These are phyloP conservation scores for Otolemur crassicaudatus DNA, from an alignment of 2,797 vertebrate genomes.

Conservation along the genomic window DNA sequence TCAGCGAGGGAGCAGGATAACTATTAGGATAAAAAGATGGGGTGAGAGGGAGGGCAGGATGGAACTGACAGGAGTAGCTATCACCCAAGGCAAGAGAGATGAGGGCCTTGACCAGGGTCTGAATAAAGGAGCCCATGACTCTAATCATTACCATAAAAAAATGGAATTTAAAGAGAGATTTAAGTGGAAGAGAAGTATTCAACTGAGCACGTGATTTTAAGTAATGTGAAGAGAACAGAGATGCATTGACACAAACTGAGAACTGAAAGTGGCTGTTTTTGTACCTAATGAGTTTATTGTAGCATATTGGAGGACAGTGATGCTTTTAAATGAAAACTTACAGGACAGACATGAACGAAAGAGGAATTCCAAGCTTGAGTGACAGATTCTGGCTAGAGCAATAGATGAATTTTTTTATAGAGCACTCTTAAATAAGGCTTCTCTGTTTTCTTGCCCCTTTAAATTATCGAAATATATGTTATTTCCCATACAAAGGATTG, in stretches of 20 bases:
- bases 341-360: neutral
- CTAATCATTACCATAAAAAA: neutral
- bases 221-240: neutral
- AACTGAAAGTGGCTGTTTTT: neutral
- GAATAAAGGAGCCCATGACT: neutral
- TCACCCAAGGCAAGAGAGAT: too few species aligned
- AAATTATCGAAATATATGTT: neutral
- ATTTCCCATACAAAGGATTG: neutral
- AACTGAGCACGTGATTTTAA: neutral
- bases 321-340: conserved; percentile 3
- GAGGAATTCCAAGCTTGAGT: neutral
- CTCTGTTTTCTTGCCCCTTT: neutral
- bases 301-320: neutral
- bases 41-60: neutral
- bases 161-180: neutral
- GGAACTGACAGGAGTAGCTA: neutral
- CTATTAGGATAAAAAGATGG: neutral
- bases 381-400: neutral
- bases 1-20: neutral
- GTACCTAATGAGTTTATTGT: neutral
- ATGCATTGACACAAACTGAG: neutral
- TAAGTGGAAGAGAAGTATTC: neutral
- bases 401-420: conserved; percentile 2
- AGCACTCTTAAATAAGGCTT: neutral
- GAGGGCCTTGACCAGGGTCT: neutral